Evolutionary conservation across 1,140 invertebrate species (phyloP).

Genomic region (Calephelis nemesis): DNA sequence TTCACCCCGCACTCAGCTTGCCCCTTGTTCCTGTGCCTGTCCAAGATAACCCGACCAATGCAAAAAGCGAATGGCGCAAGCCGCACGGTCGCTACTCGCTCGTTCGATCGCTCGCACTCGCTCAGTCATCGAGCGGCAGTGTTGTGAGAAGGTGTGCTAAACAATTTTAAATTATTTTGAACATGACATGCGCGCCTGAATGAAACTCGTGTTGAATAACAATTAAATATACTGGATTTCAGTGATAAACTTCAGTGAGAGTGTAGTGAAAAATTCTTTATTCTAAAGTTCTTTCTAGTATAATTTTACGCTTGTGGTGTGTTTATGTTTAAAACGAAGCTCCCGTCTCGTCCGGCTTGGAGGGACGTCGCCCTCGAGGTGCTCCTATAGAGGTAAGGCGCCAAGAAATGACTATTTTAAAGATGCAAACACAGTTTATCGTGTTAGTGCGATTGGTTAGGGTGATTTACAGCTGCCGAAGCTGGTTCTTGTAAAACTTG

Average conservation of each 20-base stretch:
- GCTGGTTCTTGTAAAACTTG: constrained; percentile 32
- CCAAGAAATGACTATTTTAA: constrained; percentile 49
- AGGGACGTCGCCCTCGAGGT: constrained; percentile 74
- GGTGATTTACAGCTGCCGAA: constrained; percentile 43
- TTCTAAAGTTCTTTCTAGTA: constrained; percentile 42
- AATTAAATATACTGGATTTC: constrained; percentile 62
- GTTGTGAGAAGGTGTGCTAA: constrained; percentile 39
- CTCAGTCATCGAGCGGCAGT: constrained; percentile 73
- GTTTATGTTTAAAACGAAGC: constrained; percentile 73
- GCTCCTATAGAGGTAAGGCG: constrained; percentile 63
- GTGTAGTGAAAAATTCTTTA: constrained; percentile 54
- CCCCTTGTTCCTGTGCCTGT: constrained; percentile 12
- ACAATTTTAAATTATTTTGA: constrained; percentile 43
- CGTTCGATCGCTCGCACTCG: constrained; percentile 24
- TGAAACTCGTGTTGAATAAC: constrained; percentile 68
- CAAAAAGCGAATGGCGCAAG: constrained; percentile 28
- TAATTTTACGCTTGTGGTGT: constrained; percentile 67
- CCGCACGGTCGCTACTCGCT: constrained; percentile 34
- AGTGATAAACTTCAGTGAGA: constrained; percentile 57
- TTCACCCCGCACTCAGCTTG: constrained; percentile 30
- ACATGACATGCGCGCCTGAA: constrained; percentile 63
- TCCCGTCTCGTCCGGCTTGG: constrained; percentile 60
- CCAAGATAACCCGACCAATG: constrained; percentile 54
- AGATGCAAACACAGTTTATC: constrained; percentile 21
- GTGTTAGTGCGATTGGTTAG: constrained; percentile 27